A percentile compares a stretch with the other conserved stretches of the same genome.
phyloP scores from a whole-genome alignment of 1,140 invertebrate genomes.

The Dryas iulia region DNA sequence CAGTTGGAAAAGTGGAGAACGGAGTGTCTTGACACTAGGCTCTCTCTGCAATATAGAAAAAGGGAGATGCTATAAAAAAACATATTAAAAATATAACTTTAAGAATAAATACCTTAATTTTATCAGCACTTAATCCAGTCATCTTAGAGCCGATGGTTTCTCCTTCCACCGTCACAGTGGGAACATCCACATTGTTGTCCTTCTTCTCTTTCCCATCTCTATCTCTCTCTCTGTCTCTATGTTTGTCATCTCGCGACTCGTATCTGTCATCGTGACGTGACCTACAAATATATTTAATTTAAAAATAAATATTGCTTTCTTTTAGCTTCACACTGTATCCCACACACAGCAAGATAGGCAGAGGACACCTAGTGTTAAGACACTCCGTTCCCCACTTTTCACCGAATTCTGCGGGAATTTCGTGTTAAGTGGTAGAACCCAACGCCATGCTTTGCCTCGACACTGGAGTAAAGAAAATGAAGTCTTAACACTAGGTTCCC shows the following conservation, averaged over 20 bases:
- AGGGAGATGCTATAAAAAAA: neutral
- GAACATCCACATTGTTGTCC: constrained; percentile 52
- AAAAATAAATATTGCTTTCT: neutral
- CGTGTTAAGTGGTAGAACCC: too few relatives aligned
- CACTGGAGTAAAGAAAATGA: too few relatives aligned
- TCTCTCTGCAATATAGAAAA: too few relatives aligned
- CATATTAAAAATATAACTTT: neutral
- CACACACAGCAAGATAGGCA: too few relatives aligned
- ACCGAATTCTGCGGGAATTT: too few relatives aligned
- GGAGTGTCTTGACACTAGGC: neutral
- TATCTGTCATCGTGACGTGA: constrained; percentile 46
- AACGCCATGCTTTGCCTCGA: too few relatives aligned
- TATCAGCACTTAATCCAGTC: constrained; percentile 68
- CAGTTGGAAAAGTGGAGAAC: neutral
- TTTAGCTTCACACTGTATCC: too few relatives aligned
- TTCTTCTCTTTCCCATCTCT: constrained; percentile 47
- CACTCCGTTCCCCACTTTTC: too few relatives aligned
- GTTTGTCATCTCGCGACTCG: constrained; percentile 39
- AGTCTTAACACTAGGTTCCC: too few relatives aligned
- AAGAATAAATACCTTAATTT: constrained; percentile 74
- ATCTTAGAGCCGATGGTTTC: constrained; percentile 71
- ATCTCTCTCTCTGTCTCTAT: constrained; percentile 42
- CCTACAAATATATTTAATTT: constrained; percentile 13
- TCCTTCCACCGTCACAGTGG: constrained; percentile 33
- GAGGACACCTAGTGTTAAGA: too few relatives aligned